Evolutionary conservation across 1,140 invertebrate species (phyloP), one percentile per base, ranked within the genome.

Genomic region (Oreohelix idahoensis): DNA sequence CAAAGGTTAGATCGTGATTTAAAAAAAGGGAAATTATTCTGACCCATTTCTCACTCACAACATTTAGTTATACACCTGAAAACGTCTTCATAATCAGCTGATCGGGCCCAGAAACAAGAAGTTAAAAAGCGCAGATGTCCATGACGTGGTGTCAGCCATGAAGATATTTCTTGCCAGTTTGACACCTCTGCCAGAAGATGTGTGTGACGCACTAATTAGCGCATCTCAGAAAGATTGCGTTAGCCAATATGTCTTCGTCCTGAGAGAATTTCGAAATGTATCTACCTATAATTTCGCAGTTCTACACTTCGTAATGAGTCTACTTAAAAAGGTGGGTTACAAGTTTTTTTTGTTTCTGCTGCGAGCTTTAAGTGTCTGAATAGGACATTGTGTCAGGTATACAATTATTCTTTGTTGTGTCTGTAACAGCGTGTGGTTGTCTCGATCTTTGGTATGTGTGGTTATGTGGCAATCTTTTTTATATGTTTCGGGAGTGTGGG

Each of bases 141-240:
- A 79, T 42, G 78, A 79, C 63, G 78, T 45, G 4, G 29, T 79
- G 0, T 58, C 69, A 39, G 78, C 38, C 11, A 69, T 79, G 78
- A 79, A 79, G 38, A 39, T 1, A 1, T 66, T 69, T 17, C 58
- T 79, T 17, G 63, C 39, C 58, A 11, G n/a, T 32, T 35, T 79
- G 38, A 58, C 78, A 32, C 26, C 69, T 29, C 53, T 79, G 17
- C 78, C 78, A 23, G 78, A 79, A 17, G 8, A 79, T 15, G 78
- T 69, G 2, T 79, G 78, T 38, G 78, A 79, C 63, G 2, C 78
- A 5, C 23, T 79, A 29, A 79, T 79, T 26, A 66, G 4, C 10
- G 76, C 76, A 1, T 79, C 49, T 26, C 0, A 26, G 8, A 39
- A 76, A 11, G 49, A 76, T 38, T 15, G 23, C 45, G n/a, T 29